phyloP scores from a whole-genome alignment of 2,113 vertebrate species.

The Burhinus oedicnemus region DNA sequence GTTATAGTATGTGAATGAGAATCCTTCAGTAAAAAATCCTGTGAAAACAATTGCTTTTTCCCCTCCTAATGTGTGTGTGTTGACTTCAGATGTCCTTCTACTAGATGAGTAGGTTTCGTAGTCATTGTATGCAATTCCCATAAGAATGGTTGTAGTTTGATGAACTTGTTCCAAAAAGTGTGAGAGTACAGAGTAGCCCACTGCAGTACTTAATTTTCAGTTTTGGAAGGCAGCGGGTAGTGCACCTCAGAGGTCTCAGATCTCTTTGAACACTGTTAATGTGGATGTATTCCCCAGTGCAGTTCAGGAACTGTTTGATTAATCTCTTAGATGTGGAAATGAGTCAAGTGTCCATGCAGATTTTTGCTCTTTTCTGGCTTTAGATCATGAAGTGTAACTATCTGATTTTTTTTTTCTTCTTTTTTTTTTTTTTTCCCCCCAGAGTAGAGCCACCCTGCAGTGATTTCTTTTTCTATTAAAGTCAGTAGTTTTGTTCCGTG shows the following conservation, averaged over 20 bases:
- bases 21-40: not conserved
- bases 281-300: not conserved
- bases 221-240: not conserved
- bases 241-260: not conserved
- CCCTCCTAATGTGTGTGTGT: not conserved
- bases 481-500: slow-evolving; percentile 4
- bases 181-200: not conserved
- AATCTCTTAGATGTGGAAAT: slow-evolving; percentile 37
- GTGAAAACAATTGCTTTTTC: not conserved
- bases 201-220: not conserved
- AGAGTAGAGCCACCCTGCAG: not conserved
- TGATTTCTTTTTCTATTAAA: not conserved
- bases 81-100: not conserved
- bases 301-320: slow-evolving; percentile 14
- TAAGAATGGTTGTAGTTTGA: not conserved
- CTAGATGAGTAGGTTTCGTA: not conserved
- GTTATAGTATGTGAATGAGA: not conserved
- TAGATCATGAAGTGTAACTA: not conserved
- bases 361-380: slow-evolving; percentile 27
- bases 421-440: not conserved
- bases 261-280: not conserved
- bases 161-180: not conserved
- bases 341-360: slow-evolving; percentile 38
- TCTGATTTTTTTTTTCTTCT: not conserved
- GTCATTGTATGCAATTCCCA: not conserved